phyloP scores from a whole-genome alignment of 2,113 vertebrate species.

The Ursus arctos region DNA sequence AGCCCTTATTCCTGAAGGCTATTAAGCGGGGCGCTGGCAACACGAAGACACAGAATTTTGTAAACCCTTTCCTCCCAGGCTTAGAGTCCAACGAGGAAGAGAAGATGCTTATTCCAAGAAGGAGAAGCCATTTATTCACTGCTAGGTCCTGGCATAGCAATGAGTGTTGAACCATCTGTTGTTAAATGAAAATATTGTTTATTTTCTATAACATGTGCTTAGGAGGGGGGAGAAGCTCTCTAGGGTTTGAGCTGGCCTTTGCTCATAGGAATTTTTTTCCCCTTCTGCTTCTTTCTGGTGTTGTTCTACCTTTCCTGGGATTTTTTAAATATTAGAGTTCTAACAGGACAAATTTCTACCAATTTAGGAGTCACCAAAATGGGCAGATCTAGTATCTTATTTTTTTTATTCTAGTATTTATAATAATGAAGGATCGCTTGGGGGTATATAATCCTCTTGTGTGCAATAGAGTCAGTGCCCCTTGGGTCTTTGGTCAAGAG shows the following conservation, averaged over 20 bases:
- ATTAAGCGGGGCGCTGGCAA: not conserved
- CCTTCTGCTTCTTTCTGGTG: not conserved
- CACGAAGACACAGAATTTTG: not conserved
- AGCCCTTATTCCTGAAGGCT: not conserved
- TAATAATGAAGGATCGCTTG: not conserved
- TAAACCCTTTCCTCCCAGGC: not conserved
- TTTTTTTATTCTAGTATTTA: not conserved
- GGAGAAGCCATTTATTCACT: not conserved
- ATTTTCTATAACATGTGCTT: slow-evolving; percentile 49
- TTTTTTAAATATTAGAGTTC: slow-evolving; percentile 10
- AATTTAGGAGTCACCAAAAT: not conserved
- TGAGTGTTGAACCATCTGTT: slow-evolving; percentile 34
- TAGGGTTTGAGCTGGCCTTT: slow-evolving; percentile 17
- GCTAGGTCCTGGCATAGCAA: slow-evolving; percentile 10
- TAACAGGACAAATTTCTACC: not conserved
- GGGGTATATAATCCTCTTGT: not conserved
- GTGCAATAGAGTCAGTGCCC: not conserved
- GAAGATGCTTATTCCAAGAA: slow-evolving; percentile 13
- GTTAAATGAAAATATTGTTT: slow-evolving; percentile 61
- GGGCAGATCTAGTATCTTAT: not conserved
- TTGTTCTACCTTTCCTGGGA: not conserved
- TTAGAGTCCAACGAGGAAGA: not conserved
- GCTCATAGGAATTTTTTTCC: not conserved
- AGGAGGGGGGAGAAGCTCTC: not conserved
- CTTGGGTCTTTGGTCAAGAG: not conserved